phyloP scores from a whole-genome alignment of 2,797 vertebrate species.

The Heliangelus exortis region DNA sequence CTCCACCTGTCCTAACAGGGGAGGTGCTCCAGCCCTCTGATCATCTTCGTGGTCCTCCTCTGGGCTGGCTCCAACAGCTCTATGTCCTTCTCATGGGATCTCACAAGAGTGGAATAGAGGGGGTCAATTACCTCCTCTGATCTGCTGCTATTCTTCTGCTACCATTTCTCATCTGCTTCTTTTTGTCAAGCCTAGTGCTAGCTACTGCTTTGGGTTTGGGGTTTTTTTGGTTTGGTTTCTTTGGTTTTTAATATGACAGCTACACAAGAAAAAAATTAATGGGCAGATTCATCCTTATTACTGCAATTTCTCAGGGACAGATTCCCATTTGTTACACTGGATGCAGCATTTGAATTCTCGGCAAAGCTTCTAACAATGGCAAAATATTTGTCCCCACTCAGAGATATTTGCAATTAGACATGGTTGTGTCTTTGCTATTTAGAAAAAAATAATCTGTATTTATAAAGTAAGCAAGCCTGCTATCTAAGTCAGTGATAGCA shows the following conservation, averaged over 20 bases:
- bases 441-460: slow-evolving; percentile 14
- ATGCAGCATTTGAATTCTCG: background rate
- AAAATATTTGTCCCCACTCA: background rate
- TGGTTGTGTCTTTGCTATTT: background rate
- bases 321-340: background rate
- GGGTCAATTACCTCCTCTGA: too few relatives aligned
- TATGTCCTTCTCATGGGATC: too few relatives aligned
- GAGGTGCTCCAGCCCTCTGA: too few relatives aligned
- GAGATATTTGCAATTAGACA: background rate
- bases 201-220: background rate
- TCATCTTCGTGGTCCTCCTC: too few relatives aligned
- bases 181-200: background rate
- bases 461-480: slow-evolving; percentile 31
- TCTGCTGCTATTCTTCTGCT: background rate
- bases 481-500: slow-evolving; percentile 5
- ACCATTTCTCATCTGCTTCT: background rate
- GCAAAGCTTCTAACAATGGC: background rate
- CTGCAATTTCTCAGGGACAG: background rate
- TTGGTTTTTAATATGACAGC: background rate
- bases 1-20: too few relatives aligned
- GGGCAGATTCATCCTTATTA: background rate
- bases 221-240: too few relatives aligned
- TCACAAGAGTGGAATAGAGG: too few relatives aligned
- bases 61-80: too few relatives aligned
- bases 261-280: background rate